Evolutionary conservation across 2,888 invertebrate genomes (phyloP).

Genomic region (Spodoptera littoralis): DNA sequence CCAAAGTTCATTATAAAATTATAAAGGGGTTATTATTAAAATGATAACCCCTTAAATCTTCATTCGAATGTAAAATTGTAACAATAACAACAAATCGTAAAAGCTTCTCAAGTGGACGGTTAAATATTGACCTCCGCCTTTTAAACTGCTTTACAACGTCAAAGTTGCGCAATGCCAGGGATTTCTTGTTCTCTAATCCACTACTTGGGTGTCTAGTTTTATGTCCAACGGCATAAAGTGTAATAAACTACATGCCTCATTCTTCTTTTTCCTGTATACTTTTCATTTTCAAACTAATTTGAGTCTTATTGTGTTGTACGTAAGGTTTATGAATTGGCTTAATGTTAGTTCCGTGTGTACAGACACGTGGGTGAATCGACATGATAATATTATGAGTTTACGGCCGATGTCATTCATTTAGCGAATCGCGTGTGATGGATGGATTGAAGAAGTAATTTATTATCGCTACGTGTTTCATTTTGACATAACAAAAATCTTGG

Average conservation of each 20-base stretch:
- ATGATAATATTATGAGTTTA: slow-evolving; percentile 78
- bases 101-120: slow-evolving; percentile 68
- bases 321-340: slow-evolving; percentile 45
- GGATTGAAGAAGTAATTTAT: slow-evolving; percentile 69
- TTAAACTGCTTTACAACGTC: slow-evolving; percentile 57
- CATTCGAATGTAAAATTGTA: slow-evolving; percentile 73
- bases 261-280: slow-evolving; percentile 48
- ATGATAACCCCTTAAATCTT: slow-evolving; percentile 59
- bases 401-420: slow-evolving; percentile 82
- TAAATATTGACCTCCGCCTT: slow-evolving; percentile 80
- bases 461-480: slow-evolving; percentile 27
- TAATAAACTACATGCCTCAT: slow-evolving; percentile 77
- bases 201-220: slow-evolving; percentile 87
- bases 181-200: slow-evolving; percentile 78
- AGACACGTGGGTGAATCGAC: slow-evolving; percentile 81
- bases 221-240: slow-evolving; percentile 78
- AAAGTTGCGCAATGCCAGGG: slow-evolving; percentile 75
- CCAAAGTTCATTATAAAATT: too few species aligned
- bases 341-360: slow-evolving; percentile 19
- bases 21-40: too few species aligned
- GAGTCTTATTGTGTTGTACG: slow-evolving; percentile 56
- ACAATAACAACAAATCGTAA: slow-evolving; percentile 86
- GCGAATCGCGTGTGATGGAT: slow-evolving; percentile 77
- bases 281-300: slow-evolving; percentile 44
- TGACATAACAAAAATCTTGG: slow-evolving; percentile 7